phyloP scores from a whole-genome alignment of 2,888 invertebrate genomes.

The Peribatodes rhomboidaria region DNA sequence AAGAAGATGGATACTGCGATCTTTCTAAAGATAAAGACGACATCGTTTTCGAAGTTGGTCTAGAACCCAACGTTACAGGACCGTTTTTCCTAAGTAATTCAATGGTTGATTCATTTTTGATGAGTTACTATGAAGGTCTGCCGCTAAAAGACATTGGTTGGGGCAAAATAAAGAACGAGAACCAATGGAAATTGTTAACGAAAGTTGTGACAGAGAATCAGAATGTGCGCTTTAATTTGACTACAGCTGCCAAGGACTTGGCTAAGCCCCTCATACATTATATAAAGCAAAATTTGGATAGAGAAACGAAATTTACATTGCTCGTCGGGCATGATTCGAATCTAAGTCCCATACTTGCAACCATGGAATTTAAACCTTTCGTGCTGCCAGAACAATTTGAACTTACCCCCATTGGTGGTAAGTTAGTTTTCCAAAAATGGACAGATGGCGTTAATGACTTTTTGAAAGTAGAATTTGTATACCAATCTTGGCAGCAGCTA shows the following conservation, averaged over 20 bases:
- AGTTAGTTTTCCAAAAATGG: slow-evolving; percentile 76
- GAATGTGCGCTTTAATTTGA: slow-evolving; percentile 66
- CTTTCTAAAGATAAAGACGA: slow-evolving; percentile 53
- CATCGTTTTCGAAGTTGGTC: slow-evolving; percentile 56
- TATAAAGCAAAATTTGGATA: slow-evolving; percentile 57
- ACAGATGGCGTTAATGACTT: slow-evolving; percentile 53
- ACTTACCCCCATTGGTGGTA: slow-evolving; percentile 71
- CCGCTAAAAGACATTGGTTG: slow-evolving; percentile 66
- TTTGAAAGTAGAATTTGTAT: slow-evolving; percentile 70
- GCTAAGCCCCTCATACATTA: slow-evolving; percentile 61
- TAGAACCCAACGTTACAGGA: slow-evolving; percentile 66
- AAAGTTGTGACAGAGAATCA: slow-evolving; percentile 62
- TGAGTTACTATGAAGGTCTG: slow-evolving; percentile 73
- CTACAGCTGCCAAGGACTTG: slow-evolving; percentile 58
- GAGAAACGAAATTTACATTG: slow-evolving; percentile 55
- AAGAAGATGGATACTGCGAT: slow-evolving; percentile 60
- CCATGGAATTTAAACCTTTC: slow-evolving; percentile 62
- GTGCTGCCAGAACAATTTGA: slow-evolving; percentile 64
- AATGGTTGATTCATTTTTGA: slow-evolving; percentile 69
- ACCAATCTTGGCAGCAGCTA: slow-evolving; percentile 63
- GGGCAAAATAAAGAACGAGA: slow-evolving; percentile 61
- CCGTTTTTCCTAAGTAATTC: slow-evolving; percentile 61
- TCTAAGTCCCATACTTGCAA: slow-evolving; percentile 59
- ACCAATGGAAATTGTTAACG: slow-evolving; percentile 63
- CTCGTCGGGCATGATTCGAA: slow-evolving; percentile 77